Conservation (phyloP, 2,113 vertebrate genomes). For the Hemiprocne comata region DNA sequence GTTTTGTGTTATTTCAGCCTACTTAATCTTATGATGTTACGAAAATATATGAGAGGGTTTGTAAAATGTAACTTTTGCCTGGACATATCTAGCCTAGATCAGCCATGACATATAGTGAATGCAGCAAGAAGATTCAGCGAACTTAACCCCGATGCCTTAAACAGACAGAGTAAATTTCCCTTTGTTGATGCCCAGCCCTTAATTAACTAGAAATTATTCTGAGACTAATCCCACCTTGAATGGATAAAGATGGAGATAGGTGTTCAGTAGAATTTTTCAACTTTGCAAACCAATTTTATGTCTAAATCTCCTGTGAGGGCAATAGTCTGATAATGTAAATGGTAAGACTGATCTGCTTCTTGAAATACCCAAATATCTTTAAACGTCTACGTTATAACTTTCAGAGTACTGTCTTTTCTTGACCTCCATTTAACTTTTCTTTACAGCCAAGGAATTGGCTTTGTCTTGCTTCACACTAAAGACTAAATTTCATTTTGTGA, state of each 20-base stretch:
- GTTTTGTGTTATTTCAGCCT: background rate
- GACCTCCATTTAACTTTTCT: background rate
- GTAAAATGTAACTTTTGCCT: background rate
- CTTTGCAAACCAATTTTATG: background rate
- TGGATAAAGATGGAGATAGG: background rate
- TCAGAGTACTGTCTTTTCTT: background rate
- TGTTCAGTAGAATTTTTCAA: background rate
- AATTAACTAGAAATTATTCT: background rate
- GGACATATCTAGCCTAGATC: background rate
- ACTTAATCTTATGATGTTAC: background rate
- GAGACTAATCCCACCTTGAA: background rate
- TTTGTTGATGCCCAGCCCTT: background rate
- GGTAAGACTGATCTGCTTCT: background rate
- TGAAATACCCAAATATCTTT: background rate
- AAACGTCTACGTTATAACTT: background rate
- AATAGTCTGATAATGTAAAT: background rate
- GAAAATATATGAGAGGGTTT: background rate
- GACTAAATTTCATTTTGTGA: background rate
- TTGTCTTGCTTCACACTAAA: background rate
- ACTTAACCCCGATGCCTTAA: background rate
- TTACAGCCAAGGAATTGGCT: background rate
- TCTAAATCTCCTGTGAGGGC: background rate
- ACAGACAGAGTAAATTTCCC: background rate
- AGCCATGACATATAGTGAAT: background rate
- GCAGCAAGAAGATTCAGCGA: background rate